Evolutionary conservation across 2,797 vertebrate genomes (phyloP).

Genomic region (Babyrousa celebensis): DNA sequence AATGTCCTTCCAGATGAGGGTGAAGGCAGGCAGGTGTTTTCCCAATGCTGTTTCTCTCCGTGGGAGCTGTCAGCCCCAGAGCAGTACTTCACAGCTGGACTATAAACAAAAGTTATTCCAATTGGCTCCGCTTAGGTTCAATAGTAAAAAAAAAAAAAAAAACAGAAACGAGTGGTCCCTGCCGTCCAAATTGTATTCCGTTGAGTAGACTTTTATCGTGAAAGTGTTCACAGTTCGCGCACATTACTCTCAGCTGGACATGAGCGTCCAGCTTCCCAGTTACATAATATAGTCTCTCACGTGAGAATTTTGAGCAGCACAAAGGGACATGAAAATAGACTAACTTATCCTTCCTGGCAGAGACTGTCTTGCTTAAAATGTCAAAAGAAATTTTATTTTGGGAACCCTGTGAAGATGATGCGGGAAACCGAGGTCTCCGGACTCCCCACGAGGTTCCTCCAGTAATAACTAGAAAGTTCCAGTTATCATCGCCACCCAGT

Average conservation of each 20-base stretch:
- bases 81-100: slow-evolving; percentile 62
- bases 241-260: slow-evolving; percentile 32
- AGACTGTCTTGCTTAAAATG: not conserved
- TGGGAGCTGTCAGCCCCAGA: not conserved
- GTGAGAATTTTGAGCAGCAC: slow-evolving; percentile 42
- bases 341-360: not conserved
- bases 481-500: not conserved
- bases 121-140: slow-evolving; percentile 46
- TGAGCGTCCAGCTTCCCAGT: not conserved
- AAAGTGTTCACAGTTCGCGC: not conserved
- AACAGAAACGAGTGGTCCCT: not conserved
- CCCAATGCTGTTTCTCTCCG: slow-evolving; percentile 75
- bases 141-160: not conserved
- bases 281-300: not conserved
- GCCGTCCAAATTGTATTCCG: slow-evolving; percentile 1
- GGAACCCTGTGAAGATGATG: not conserved
- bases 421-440: not conserved
- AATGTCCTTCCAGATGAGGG: slow-evolving; percentile 82
- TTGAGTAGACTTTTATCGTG: not conserved
- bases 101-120: slow-evolving; percentile 84
- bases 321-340: not conserved
- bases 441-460: not conserved
- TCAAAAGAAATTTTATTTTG: not conserved
- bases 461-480: not conserved
- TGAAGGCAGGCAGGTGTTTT: slow-evolving; percentile 89